Percentiles rank a stretch among this genome's conserved stretches.
Conservation (phyloP, 2,888 invertebrate genomes). For the Melinaea marsaeus region DNA sequence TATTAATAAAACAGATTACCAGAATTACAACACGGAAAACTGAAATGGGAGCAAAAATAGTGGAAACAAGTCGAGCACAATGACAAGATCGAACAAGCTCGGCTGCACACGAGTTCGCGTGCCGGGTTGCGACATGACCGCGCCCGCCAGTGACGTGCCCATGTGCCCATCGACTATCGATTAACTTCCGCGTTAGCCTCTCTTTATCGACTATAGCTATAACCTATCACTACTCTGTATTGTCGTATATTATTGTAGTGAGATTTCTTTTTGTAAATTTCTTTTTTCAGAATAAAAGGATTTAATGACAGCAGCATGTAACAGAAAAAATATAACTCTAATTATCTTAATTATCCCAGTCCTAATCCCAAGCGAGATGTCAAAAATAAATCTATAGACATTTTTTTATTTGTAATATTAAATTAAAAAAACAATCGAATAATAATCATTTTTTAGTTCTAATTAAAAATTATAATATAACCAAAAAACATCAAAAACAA, state of each 20-base stretch:
- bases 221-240: background rate
- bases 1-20: constrained; percentile 21
- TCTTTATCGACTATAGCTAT: constrained; percentile 11
- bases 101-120: constrained; percentile 54
- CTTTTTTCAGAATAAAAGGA: no score
- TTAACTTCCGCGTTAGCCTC: constrained; percentile 26
- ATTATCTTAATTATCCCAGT: no score
- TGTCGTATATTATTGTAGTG: background rate
- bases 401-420: no score
- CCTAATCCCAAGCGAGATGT: no score
- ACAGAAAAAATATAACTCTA: no score
- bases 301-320: no score
- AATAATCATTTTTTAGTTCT: no score
- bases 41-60: constrained; percentile 37
- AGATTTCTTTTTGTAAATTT: no score
- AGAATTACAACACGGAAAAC: constrained; percentile 36
- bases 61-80: constrained; percentile 37
- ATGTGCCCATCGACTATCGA: constrained; percentile 44
- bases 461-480: no score
- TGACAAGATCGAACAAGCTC: constrained; percentile 44
- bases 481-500: no score
- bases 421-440: no score
- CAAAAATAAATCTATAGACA: no score
- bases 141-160: constrained; percentile 63
- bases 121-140: constrained; percentile 62